Evolutionary conservation across 2,797 vertebrate species (phyloP).

Genomic region (Epinephelus malabaricus): DNA sequence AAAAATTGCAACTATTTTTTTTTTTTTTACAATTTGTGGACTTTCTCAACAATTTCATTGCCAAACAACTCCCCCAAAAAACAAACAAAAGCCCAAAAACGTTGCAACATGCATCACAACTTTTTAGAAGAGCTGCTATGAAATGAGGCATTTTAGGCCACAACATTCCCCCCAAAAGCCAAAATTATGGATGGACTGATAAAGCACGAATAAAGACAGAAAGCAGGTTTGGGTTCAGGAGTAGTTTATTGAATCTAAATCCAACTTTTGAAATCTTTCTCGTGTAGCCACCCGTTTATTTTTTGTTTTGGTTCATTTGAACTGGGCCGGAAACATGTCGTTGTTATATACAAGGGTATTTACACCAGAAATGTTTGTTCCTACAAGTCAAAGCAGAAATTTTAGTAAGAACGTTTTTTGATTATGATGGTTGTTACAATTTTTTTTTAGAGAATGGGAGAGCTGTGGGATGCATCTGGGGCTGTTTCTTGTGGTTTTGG

Average conservation of each 20-base stretch:
- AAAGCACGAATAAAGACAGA: not conserved
- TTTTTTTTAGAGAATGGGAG: not conserved
- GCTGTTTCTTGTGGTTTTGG: not conserved
- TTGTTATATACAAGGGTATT: not conserved
- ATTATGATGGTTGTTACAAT: not conserved
- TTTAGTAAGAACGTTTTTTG: not conserved
- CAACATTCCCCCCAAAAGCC: too few species aligned
- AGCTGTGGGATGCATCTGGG: too few species aligned
- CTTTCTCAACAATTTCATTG: too few species aligned
- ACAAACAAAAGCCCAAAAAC: too few species aligned
- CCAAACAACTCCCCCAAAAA: too few species aligned
- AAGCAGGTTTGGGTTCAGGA: not conserved
- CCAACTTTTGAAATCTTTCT: not conserved
- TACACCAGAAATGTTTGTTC: not conserved
- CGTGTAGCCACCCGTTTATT: too few species aligned
- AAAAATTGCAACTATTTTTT: too few species aligned
- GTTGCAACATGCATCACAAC: too few species aligned
- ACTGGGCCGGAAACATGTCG: not conserved
- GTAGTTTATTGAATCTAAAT: not conserved
- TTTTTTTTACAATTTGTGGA: too few species aligned
- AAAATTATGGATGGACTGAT: too few species aligned
- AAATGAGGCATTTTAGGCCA: too few species aligned
- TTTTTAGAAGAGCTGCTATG: too few species aligned
- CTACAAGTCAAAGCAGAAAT: not conserved
- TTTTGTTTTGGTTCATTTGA: not conserved